phyloP scores from a whole-genome alignment of 2,113 vertebrate genomes.

The Nyctereutes procyonoides region DNA sequence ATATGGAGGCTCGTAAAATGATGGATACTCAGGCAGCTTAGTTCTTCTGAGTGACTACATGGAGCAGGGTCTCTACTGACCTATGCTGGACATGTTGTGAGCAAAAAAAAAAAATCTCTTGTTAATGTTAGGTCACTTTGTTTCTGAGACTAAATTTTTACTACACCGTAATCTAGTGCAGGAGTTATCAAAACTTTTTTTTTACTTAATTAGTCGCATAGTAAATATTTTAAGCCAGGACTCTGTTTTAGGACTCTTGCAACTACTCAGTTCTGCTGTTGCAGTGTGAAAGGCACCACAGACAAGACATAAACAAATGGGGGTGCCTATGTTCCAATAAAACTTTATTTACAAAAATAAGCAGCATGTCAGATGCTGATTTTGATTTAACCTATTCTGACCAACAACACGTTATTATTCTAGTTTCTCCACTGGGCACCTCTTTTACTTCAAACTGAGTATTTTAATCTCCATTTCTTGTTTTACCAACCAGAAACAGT shows the following conservation, averaged over 20 bases:
- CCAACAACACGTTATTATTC: not conserved
- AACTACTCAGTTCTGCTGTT: not conserved
- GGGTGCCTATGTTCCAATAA: not conserved
- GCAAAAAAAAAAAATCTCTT: not conserved
- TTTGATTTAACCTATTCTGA: not conserved
- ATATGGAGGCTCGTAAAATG: not conserved
- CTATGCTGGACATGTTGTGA: not conserved
- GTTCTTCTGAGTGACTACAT: not conserved
- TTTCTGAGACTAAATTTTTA: conserved; percentile 1
- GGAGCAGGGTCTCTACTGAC: not conserved
- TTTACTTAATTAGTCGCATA: not conserved
- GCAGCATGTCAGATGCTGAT: not conserved
- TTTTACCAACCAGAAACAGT: not conserved
- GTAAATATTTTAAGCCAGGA: not conserved
- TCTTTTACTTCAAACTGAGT: not conserved
- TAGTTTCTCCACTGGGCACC: not conserved
- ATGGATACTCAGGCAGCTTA: not conserved
- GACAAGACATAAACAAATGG: not conserved
- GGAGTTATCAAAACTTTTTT: not conserved
- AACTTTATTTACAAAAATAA: not conserved
- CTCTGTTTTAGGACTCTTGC: not conserved
- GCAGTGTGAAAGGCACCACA: not conserved
- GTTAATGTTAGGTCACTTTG: not conserved
- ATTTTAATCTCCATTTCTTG: not conserved
- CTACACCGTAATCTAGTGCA: not conserved